phyloP scores from a whole-genome alignment of 2,797 vertebrate genomes.

The Carduelis carduelis region DNA sequence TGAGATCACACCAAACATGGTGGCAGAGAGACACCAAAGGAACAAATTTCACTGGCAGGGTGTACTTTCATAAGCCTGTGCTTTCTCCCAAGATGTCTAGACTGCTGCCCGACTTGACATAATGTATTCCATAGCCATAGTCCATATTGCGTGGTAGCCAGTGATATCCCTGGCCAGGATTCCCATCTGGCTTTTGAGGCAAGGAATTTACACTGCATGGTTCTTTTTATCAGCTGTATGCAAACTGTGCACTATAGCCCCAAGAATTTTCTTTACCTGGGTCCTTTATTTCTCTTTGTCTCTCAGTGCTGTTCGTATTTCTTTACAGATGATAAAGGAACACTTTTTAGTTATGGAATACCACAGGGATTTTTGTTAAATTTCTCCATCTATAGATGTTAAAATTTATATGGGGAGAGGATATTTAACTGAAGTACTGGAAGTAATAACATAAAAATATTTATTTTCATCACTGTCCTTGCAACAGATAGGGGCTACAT shows the following conservation, averaged over 20 bases:
- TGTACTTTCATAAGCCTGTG: not conserved
- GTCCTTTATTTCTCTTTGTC: not conserved
- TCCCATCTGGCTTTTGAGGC: slow-evolving; percentile 8
- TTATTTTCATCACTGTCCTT: slow-evolving; percentile 24
- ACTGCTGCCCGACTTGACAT: not conserved
- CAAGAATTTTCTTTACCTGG: slow-evolving; percentile 19
- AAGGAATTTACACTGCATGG: not conserved
- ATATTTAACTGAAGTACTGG: slow-evolving; percentile 15
- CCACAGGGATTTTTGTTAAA: not conserved
- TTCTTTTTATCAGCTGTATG: slow-evolving; percentile 15
- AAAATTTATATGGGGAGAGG: not conserved
- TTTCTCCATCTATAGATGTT: not conserved
- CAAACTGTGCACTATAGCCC: not conserved
- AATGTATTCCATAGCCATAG: slow-evolving; percentile 5
- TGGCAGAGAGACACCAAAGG: not conserved
- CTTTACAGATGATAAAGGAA: not conserved
- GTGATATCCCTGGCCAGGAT: not conserved
- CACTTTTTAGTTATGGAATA: not conserved
- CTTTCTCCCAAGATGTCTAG: not conserved
- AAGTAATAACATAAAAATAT: slow-evolving; percentile 36
- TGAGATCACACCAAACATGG: not conserved
- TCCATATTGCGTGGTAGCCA: not conserved
- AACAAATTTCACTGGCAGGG: not conserved
- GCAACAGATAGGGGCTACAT: not conserved
- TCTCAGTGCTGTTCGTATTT: not conserved